Evolutionary conservation across 2,113 vertebrate species (phyloP), one percentile per base, ranked within the genome.

Genomic region (Mola mola): DNA sequence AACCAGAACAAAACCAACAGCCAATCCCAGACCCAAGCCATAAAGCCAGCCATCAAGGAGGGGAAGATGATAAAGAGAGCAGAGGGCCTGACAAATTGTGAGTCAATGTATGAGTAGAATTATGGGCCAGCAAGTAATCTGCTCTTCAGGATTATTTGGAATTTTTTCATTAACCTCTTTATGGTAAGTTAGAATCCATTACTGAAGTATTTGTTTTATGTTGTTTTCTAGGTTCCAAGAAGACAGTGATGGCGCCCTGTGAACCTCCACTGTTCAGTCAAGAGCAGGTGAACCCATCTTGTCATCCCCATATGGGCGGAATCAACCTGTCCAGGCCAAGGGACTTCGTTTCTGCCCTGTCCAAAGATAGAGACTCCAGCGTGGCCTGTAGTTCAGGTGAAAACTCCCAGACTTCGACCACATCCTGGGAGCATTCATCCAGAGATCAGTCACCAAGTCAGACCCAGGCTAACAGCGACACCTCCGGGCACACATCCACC

Each of bases 271-370:
- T 82, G 4, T 48, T 92, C n/a, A 86, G 93, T 6, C 88, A 75
- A 6, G 93, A 94, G 43, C 83, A 89, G 51, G 64, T 80, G 20
- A 84, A 82, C 9, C 76, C 87, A 0, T 40, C 79, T 4, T 81
- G 72, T 31, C 80, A 86, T n/a, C 92, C 91, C 66, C 94, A 94
- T 70, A 89, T 90, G 2, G 89, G 87, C 33, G 70, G 84, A 6
- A 64, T 88, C 4, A 66, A 86, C 29, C 79, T 91, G 5, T 83
- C 88, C 25, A 88, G 90, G 12, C 82, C 89, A 5, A 83, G 84
- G 28, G 85, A 89, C 52, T 78, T 84, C 36, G 68, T 88, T 62
- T 79, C 50, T 3, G 68, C 78, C 10, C 21, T 78, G 42, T 47
- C 44, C 57, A 75, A 29, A 49, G 72, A 78, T 1, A 55, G 22